phyloP scores from a whole-genome alignment of 1,140 invertebrate genomes.

The Sinella curviseta region DNA sequence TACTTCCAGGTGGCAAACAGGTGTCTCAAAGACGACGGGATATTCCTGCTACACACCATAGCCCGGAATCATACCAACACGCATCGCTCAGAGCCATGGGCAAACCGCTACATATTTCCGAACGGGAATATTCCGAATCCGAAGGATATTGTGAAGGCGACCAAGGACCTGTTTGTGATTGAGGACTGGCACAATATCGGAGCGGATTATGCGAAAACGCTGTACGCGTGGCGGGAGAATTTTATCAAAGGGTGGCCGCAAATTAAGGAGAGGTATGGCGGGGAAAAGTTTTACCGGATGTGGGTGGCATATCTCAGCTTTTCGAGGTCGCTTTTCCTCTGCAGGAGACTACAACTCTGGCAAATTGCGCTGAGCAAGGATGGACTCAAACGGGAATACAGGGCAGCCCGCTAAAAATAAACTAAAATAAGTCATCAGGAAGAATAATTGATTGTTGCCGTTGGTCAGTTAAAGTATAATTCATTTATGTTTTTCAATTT shows the following conservation, averaged over 20 bases:
- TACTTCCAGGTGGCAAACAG: neutral
- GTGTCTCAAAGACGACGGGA: neutral
- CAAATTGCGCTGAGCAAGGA: conserved; percentile 46
- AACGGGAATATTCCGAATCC: conserved; percentile 40
- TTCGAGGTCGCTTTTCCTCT: conserved; percentile 32
- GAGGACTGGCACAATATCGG: conserved; percentile 49
- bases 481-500: too few species aligned
- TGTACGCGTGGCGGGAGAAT: conserved; percentile 44
- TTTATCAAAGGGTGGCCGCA: conserved; percentile 44
- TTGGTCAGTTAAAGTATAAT: too few species aligned
- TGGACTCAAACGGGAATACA: conserved; percentile 42
- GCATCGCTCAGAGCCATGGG: conserved; percentile 33
- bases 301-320: conserved; percentile 43
- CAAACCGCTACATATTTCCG: conserved; percentile 46
- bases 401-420: conserved; percentile 31
- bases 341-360: conserved; percentile 38
- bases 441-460: too few species aligned
- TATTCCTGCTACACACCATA: conserved; percentile 36
- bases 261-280: conserved; percentile 28
- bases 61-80: conserved; percentile 30
- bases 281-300: conserved; percentile 41
- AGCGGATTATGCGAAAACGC: conserved; percentile 41
- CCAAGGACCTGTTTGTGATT: conserved; percentile 27
- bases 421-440: too few species aligned
- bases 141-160: conserved; percentile 31